Evolutionary conservation across 2,113 vertebrate species (phyloP), one percentile per base, ranked within the genome.

Genomic region (Perca schrenkii): DNA sequence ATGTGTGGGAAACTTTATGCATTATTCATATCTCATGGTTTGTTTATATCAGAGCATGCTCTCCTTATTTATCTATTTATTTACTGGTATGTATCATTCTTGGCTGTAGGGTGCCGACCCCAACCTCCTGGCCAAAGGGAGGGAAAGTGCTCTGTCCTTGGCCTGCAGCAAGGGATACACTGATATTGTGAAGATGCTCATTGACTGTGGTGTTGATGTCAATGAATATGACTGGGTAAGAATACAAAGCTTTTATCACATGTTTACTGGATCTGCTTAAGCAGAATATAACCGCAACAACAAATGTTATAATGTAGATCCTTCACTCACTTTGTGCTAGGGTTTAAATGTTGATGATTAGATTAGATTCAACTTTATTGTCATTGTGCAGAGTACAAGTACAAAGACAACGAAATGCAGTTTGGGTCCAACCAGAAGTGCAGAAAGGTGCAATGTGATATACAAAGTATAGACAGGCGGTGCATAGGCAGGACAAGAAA

Each of bases 221-320:
- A 99, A 99, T 65, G 98, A 99, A 52, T 99, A 99, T 54, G 98
- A 99, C 90, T 99, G 98, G 98, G 98, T 99, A 91, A 95, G 95
- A 60, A 19, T 15, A 58, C 21, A 10, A 21, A 40, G 19, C 25
- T 17, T 61, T 49, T 10, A 21, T 19, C 28, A 22, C 5, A 12
- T 6, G 28, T 22, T 31, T 14, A n/a, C 22, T 61, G 3, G 21
- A 40, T 2, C 4, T 34, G 17, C 52, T 67, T 28, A 3, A n/a
- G 4, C 25, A 28, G 1, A 57, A 53, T 15, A 31, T 10, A 28
- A 62, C 40, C 40, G 10, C 16, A 57, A 10, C 11, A 4, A 21
- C 5, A 52, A 50, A 1, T 3, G 4, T 2, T n/a, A 19, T 58
- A 22, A 17, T 16, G 11, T 21, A 53, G 19, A 17, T 8, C 43